Base-by-base conservation (phyloP, 2,113 vertebrate genomes). In the Cololabis saira region DNA sequence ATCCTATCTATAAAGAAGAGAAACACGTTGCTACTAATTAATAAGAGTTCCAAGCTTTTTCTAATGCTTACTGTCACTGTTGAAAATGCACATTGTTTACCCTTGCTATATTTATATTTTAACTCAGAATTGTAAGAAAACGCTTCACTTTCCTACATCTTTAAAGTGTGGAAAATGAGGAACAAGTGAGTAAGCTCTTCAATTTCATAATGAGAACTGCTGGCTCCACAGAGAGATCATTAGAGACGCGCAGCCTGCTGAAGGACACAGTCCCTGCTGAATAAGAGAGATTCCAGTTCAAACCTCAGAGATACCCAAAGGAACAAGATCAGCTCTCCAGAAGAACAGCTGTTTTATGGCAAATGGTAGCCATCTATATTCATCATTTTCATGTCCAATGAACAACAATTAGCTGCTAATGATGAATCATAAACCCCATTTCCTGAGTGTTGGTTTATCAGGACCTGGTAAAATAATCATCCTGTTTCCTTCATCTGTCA, bases 161-260 rank as follows among this genome's bases (percentile, higher is more conserved):
- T 59, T 43, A 54, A 67, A 67, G 56, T 48, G 59, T 45, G 6
- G 17, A 19, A 66, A 64, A 33, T 51, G 51, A 47, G 57, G 45
- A 27, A 63, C 63, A 4, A 33, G 67, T 27, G 71, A 76, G 71
- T 24, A 30, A 60, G 33, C 48, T 2, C 72, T 70, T 51, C 58
- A 67, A 12, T 71, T 66, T 73, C 60, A 76, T 70, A 69, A 74
- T 80, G 78, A 77, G 60, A 67, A 78, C 70, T 78, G 56, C 61
- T 11, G 24, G 40, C 47, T 89, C 84, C 80, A 59, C 60, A 67
- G 85, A 88, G 90, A 86, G 71, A 90, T 91, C 86, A 91, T 92
- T 90, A 91, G 53, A 78, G 77, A 78, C 72, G 81, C 44, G 74
- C 50, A 68, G 71, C 81, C 60, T 21, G 64, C 56, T 62, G 63